Percentiles rank a stretch among this genome's conserved stretches.
Conservation (phyloP, 2,113 vertebrate genomes). For the Stegostoma tigrinum region DNA sequence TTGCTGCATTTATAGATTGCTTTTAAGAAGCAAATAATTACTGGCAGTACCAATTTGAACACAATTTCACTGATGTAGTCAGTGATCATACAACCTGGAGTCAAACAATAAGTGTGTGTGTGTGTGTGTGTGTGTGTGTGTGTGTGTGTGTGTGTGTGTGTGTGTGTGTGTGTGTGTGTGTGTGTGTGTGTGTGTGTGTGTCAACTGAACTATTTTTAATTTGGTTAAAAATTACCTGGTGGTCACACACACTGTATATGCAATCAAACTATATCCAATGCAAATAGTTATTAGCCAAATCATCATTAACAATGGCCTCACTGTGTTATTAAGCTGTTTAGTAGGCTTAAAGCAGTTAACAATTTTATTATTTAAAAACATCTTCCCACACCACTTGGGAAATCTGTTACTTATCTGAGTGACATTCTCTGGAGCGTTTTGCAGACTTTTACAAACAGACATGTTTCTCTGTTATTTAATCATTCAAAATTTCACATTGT, state of each 20-base stretch:
- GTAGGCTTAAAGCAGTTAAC: background rate
- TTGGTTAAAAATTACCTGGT: background rate
- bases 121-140: too few species aligned
- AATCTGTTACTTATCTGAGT: background rate
- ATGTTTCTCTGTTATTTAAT: background rate
- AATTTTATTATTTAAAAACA: background rate
- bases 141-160: too few species aligned
- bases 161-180: too few species aligned
- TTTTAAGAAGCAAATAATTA: background rate
- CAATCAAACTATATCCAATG: background rate
- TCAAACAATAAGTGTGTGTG: background rate
- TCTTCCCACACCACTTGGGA: background rate
- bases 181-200: background rate
- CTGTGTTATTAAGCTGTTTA: background rate
- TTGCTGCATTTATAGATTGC: too few species aligned
- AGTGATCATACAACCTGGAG: background rate
- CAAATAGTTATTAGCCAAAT: background rate
- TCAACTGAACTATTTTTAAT: background rate
- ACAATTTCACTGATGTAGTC: background rate
- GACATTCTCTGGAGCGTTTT: background rate
- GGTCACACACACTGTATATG: background rate
- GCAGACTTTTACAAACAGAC: background rate
- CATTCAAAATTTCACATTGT: background rate
- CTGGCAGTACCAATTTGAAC: background rate
- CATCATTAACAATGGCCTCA: background rate